phyloP scores from a whole-genome alignment of 2,888 invertebrate genomes.

The Chloromyia formosa region DNA sequence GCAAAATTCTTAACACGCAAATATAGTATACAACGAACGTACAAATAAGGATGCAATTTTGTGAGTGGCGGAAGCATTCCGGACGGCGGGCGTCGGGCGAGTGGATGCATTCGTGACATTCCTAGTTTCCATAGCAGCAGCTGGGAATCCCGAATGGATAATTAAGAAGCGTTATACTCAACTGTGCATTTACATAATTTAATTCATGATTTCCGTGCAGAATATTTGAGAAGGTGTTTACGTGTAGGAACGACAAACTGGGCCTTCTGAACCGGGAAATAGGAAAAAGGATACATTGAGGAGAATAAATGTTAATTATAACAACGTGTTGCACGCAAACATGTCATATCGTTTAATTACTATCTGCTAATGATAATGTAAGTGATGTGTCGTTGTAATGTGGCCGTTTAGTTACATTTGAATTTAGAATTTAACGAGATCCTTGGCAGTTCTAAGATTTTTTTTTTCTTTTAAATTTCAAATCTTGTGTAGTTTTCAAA shows the following conservation, averaged over 20 bases:
- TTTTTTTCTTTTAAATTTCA: no score
- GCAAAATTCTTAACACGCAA: conserved; percentile 18
- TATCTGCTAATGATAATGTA: no score
- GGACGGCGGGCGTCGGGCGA: not conserved
- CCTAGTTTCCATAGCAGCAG: not conserved
- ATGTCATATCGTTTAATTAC: no score
- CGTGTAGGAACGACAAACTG: not conserved
- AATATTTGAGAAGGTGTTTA: conserved; percentile 21
- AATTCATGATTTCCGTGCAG: conserved; percentile 34
- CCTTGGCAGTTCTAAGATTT: no score
- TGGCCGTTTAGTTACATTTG: no score
- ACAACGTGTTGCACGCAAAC: not conserved
- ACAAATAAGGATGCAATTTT: conserved; percentile 11
- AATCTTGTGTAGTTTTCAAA: no score
- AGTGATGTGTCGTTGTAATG: no score
- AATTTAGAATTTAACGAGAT: no score
- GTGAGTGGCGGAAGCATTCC: no score
- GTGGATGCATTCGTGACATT: conserved; percentile 8
- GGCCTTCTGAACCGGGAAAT: not conserved
- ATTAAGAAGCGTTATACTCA: conserved; percentile 22
- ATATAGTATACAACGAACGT: conserved; percentile 10
- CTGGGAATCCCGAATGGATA: conserved; percentile 14
- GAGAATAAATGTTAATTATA: not conserved
- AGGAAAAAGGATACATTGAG: not conserved
- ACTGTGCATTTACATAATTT: conserved; percentile 32